A percentile compares a stretch with the other conserved stretches of the same genome.
Conservation (phyloP, 1,140 invertebrate species). For the Drosophila cardini region DNA sequence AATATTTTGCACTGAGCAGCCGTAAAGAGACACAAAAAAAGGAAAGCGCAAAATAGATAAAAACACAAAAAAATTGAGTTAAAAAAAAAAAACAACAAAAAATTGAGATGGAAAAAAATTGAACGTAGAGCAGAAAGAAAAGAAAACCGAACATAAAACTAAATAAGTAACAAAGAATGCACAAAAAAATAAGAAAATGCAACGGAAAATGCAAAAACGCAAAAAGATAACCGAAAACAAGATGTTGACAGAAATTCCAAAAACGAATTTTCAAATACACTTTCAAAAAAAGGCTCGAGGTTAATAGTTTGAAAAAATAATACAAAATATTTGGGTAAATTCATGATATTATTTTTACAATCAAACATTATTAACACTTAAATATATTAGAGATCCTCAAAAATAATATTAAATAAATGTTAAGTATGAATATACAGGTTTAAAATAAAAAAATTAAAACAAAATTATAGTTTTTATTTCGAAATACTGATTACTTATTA, state of each 20-base stretch:
- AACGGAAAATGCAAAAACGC: constrained; percentile 32
- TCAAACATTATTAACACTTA: too few species aligned
- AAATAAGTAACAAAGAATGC: constrained; percentile 63
- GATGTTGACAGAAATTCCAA: not conserved
- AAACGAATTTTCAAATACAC: not conserved
- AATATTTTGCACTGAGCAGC: constrained; percentile 65
- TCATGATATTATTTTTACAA: too few species aligned
- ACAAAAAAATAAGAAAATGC: constrained; percentile 7
- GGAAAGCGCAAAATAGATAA: constrained; percentile 12
- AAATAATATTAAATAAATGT: too few species aligned
- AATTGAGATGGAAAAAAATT: constrained; percentile 9
- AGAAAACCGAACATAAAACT: constrained; percentile 50
- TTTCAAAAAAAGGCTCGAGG: not conserved
- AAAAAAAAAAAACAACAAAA: constrained; percentile 7
- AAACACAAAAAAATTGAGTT: constrained; percentile 1
- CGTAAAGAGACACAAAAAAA: constrained; percentile 49
- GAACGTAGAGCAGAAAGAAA: constrained; percentile 12
- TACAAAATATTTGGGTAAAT: too few species aligned
- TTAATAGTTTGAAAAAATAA: too few species aligned
- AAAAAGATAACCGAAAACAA: constrained; percentile 40
- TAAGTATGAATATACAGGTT: too few species aligned
- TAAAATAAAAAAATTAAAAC: too few species aligned
- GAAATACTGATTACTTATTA: too few species aligned
- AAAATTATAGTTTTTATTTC: too few species aligned
- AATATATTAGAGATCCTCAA: too few species aligned